Percentiles rank a stretch among this genome's conserved stretches.
Evolutionary conservation across 2,113 vertebrate genomes (phyloP).

Genomic region (Cyprinodon variegatus): DNA sequence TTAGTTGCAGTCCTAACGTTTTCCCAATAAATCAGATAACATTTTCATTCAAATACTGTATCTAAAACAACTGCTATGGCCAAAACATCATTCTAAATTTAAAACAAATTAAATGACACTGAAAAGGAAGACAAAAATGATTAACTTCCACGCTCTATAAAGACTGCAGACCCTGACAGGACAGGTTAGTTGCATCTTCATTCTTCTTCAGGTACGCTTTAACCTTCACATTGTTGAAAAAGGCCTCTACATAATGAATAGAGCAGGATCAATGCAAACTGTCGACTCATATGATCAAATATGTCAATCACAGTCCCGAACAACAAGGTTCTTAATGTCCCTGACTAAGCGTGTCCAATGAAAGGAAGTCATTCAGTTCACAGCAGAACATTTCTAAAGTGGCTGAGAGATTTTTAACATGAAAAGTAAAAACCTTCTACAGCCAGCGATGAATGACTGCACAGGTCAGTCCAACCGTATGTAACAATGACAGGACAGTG

Average conservation of each 20-base stretch:
- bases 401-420: background rate
- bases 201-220: conserved; percentile 15
- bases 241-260: background rate
- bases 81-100: too few relatives aligned
- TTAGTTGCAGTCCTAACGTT: too few relatives aligned
- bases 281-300: conserved; percentile 9
- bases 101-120: background rate
- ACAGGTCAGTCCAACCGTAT: background rate
- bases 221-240: conserved; percentile 6
- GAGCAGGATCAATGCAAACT: conserved; percentile 16
- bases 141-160: too few relatives aligned
- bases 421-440: background rate
- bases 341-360: background rate
- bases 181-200: background rate
- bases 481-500: background rate
- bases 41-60: too few relatives aligned
- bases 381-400: background rate
- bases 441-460: background rate
- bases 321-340: too few relatives aligned
- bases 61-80: too few relatives aligned
- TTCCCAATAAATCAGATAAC: too few relatives aligned
- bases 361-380: background rate
- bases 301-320: conserved; percentile 25
- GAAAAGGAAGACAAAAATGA: background rate
- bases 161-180: background rate